Evolutionary conservation across 1,140 invertebrate species (phyloP).

Genomic region (Pinna nobilis): DNA sequence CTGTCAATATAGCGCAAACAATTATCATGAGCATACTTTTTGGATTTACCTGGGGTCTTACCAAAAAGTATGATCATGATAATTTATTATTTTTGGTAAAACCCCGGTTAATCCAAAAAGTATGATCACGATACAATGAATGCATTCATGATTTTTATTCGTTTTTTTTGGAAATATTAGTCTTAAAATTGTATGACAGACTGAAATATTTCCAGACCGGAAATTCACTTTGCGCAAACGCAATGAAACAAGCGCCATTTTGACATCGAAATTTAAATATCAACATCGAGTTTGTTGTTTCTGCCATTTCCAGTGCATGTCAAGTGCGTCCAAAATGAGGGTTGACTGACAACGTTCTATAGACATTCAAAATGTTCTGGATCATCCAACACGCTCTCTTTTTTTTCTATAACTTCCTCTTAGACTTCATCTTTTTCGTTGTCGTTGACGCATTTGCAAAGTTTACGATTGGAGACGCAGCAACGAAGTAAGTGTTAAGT

Average conservation of each 20-base stretch:
- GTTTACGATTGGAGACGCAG: constrained; percentile 57
- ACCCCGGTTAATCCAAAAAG: too few relatives aligned
- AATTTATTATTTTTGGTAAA: too few relatives aligned
- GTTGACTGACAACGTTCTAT: background rate
- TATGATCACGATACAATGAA: too few relatives aligned
- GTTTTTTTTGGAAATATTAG: too few relatives aligned
- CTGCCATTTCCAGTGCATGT: background rate
- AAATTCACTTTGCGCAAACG: constrained; percentile 41
- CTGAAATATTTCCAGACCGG: background rate
- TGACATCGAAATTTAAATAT: constrained; percentile 48
- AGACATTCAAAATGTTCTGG: constrained; percentile 45
- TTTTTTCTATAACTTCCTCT: constrained; percentile 44
- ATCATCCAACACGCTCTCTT: constrained; percentile 42
- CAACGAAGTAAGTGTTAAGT: constrained; percentile 15
- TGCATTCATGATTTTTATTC: too few relatives aligned
- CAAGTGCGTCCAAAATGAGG: background rate
- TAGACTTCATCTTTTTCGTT: constrained; percentile 65
- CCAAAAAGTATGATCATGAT: too few relatives aligned
- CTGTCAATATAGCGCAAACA: too few relatives aligned
- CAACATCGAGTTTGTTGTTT: background rate
- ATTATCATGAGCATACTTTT: too few relatives aligned
- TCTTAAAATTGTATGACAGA: too few relatives aligned
- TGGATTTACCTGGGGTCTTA: too few relatives aligned
- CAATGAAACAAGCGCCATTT: constrained; percentile 63
- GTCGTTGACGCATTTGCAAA: constrained; percentile 65